Conservation (phyloP, 2,888 invertebrate genomes). For the Caenorhabditis doughertyi region DNA sequence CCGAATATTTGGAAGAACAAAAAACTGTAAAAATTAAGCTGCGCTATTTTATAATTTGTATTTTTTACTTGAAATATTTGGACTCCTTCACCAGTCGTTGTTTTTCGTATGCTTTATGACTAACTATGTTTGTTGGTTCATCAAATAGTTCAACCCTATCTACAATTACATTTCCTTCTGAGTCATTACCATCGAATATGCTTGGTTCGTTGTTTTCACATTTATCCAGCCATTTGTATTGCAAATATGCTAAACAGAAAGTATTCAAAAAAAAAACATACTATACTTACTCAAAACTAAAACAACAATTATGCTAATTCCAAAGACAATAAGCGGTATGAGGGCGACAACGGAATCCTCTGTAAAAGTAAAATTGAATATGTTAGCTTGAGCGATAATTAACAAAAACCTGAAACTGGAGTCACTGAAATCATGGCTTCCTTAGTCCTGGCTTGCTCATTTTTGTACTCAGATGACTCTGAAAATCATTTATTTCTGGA, state of each 20-base stretch:
- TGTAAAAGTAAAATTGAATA: too few species aligned
- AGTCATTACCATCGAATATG: conserved; percentile 23
- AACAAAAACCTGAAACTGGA: conserved; percentile 27
- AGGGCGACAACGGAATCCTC: neutral
- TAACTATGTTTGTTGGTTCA: neutral
- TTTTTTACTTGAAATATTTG: conserved; percentile 31
- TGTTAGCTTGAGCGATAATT: too few species aligned
- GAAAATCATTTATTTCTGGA: neutral
- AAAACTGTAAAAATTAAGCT: conserved; percentile 44
- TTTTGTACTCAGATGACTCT: neutral
- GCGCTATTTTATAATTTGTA: neutral
- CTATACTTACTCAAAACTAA: conserved; percentile 6
- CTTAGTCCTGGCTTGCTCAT: neutral
- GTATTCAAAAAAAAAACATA: too few species aligned
- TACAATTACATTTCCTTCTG: conserved; percentile 5
- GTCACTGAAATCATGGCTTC: neutral
- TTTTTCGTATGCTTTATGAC: conserved; percentile 39
- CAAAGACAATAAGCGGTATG: conserved; percentile 11
- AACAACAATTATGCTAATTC: neutral
- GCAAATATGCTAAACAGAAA: conserved; percentile 16
- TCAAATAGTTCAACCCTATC: conserved; percentile 7
- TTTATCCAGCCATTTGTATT: conserved; percentile 13
- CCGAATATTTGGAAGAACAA: conserved; percentile 47
- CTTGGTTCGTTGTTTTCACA: conserved; percentile 40
- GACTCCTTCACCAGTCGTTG: conserved; percentile 28